Evolutionary conservation across 1,140 invertebrate genomes (phyloP).

Genomic region (Bombus breviceps): DNA sequence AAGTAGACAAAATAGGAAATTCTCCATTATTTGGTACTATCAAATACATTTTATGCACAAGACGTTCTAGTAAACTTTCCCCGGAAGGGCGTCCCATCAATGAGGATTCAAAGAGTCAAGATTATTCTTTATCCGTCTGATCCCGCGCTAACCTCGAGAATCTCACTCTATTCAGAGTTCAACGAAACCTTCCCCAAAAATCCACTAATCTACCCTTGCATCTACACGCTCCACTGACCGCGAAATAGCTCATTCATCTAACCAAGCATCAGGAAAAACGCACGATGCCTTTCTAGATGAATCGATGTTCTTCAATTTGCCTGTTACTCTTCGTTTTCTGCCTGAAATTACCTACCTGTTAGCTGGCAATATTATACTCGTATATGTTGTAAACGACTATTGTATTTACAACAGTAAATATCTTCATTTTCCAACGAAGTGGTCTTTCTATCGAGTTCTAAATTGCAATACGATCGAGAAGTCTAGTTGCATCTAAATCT

Average conservation of each 20-base stretch:
- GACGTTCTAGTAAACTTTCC: background rate
- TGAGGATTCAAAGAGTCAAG: background rate
- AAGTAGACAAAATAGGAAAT: no score
- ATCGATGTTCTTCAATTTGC: conserved; percentile 10
- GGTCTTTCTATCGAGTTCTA: no score
- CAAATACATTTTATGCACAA: background rate
- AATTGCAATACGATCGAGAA: no score
- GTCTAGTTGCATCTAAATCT: no score
- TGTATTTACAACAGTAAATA: no score
- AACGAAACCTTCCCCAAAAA: background rate
- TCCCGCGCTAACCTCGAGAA: background rate
- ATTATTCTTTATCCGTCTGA: background rate
- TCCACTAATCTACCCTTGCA: background rate
- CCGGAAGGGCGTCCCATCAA: background rate
- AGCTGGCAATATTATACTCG: no score
- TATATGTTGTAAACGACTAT: no score
- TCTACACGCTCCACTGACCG: background rate
- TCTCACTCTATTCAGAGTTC: background rate
- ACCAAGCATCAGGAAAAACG: background rate
- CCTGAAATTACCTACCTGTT: no score
- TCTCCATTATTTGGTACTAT: no score
- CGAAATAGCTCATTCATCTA: background rate
- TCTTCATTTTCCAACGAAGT: no score
- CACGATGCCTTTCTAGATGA: background rate
- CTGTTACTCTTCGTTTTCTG: background rate